Evolutionary conservation across 1,140 invertebrate genomes (phyloP), one percentile per base, ranked within the genome.

Genomic region (Tyrophagus putrescentiae): DNA sequence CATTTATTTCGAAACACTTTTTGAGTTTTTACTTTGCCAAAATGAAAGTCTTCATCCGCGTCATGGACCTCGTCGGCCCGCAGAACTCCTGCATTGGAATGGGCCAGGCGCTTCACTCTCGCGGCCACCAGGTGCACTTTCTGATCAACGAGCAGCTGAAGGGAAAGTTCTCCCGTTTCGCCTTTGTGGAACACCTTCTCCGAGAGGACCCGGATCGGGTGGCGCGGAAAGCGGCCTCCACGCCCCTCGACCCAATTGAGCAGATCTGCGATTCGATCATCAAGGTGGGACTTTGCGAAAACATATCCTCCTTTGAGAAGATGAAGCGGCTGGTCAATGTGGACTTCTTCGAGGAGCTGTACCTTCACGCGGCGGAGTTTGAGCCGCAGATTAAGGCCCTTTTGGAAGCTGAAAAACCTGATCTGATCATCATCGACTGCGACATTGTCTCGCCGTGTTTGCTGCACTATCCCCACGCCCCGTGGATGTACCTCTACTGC

Each of bases 51-150:
- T 52, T 52, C 9, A 21, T 52, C 23, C 48, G 32, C 31, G 48
- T 52, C 23, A 52, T 58, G 33, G 56, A 58, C 29, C 5, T 34
- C 1, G 29, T 58, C 45, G 60, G 60, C 6, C 60, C 44, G 27
- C 11, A 50, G 25, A 61, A 61, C 44, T 50, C 60, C n/a, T 61
- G 60, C 33, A 39, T 54, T 27, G 60, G 60, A 18, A 34, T 61
- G 27, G 60, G 41, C 5, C 31, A 61, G 33, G 28, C 31, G 7
- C 25, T 61, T 16, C 27, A 36, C 6, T 13, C 41, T n/a, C n/a
- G 18, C 18, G 48, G 45, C 7, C 48, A 61, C 57, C 13, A 61
- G 23, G 27, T 27, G 27, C 9, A 29, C 13, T 61, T 54, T 54
- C 13, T 53, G 18, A 39, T 61, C 1, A 58, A 58, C 25, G 27